These are phyloP conservation scores for Cerastis rubricosa DNA, from an alignment of 2,888 invertebrate genomes.

Conservation along the genomic window DNA sequence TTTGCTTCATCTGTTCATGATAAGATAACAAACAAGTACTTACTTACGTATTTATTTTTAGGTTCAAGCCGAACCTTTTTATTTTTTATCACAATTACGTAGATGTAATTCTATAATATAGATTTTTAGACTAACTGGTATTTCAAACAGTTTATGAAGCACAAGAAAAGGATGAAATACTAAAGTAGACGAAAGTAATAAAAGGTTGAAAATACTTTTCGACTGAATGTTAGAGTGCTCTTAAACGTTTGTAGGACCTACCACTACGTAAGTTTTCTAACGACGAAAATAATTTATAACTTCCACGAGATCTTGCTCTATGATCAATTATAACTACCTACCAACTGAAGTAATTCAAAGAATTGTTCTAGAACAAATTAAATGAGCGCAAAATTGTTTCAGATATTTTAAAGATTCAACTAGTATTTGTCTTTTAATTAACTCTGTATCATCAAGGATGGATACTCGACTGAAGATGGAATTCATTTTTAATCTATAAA, in stretches of 20 bases:
- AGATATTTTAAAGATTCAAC: conserved; percentile 25
- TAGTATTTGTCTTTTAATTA: conserved; percentile 37
- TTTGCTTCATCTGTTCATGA: conserved; percentile 36
- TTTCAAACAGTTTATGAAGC: background rate
- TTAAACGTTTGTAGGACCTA: conserved; percentile 70
- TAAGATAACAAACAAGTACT: conserved; percentile 25
- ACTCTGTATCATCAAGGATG: conserved; percentile 13
- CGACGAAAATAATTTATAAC: conserved; percentile 73
- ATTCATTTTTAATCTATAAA: conserved; percentile 26
- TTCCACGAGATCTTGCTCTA: conserved; percentile 67
- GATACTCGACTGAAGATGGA: conserved; percentile 4
- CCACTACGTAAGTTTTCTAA: conserved; percentile 70
- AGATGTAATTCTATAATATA: conserved; percentile 11
- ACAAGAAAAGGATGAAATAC: conserved; percentile 14
- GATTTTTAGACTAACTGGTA: background rate
- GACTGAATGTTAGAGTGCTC: conserved; percentile 69
- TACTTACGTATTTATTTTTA: conserved; percentile 11
- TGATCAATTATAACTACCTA: conserved; percentile 68
- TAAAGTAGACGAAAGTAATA: conserved; percentile 66
- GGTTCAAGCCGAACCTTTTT: conserved; percentile 15
- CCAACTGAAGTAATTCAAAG: conserved; percentile 40
- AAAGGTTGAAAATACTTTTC: conserved; percentile 71
- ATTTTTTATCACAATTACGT: background rate
- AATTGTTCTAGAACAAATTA: conserved; percentile 36
- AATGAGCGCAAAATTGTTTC: conserved; percentile 7